Base-by-base conservation (phyloP, 2,113 vertebrate species). In the Sarotherodon lohbergeri region DNA sequence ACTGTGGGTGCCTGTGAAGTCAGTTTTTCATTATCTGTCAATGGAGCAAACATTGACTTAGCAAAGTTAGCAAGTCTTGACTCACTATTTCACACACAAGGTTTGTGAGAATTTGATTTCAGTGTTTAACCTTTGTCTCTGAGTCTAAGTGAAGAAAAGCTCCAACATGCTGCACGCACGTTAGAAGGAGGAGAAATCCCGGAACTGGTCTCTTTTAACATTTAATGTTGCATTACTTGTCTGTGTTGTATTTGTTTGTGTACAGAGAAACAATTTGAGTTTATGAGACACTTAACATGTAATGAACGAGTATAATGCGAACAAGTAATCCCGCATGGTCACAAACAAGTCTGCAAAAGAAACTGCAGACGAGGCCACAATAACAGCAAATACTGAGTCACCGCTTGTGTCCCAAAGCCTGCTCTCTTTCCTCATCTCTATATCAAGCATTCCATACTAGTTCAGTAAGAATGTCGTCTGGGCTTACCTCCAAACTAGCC, bases 21-120 rank as follows among this genome's bases (percentile, higher is more conserved):
- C 81, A 48, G 81, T 83, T 86, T 89, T 89, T 91, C 19, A 91
- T 88, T 89, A 88, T 89, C 39, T 86, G 73, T 90, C 89, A 88
- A 85, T 82, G 79, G 22, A 90, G 78, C 16, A 59, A 88, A 81
- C 80, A 46, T 88, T 80, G 24, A 68, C 78, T 81, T 86, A 85
- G 48, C n/a, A 41, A 84, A 86, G 39, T 83, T 84, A 61, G 46
- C 11, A 63, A 63, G 83, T 84, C 36, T 87, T 79, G 27, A 87
- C 50, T 82, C 19, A 29, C 61, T 61, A 73, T 79, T 55, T 59
- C 27, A 80, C 76, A 66, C 22, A 73, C 19, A 61, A 57, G 22
- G 54, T 83, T 80, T 88, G 84, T 56, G 84, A 55, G 54, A 55
- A 66, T 73, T 27, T 46, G 63, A 80, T 86, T 86, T 80, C 12